Evolutionary conservation across 1,140 invertebrate genomes (phyloP), one percentile per base, ranked within the genome.

Genomic region (Platorchestia sp.): DNA sequence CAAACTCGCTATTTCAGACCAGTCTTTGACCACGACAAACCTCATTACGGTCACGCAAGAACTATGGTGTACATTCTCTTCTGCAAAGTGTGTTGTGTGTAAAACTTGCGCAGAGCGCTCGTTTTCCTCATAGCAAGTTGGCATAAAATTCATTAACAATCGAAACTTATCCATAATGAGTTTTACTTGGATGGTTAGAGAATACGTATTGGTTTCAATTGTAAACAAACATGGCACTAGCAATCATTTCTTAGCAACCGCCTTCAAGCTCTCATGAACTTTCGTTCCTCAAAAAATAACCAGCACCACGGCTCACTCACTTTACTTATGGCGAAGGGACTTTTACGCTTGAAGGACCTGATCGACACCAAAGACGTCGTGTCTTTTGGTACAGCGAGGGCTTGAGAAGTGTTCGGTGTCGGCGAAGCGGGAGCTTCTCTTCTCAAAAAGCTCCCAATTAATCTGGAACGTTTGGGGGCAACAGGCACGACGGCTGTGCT

Each of bases 311-410:
- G 5, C 5, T 93, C 91, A 93, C 91, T 93, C 91, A 93, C 91
- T 93, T 93, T 93, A 47, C 91, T 93, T 6, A 93, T 93, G 91
- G 91, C 44, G 91, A 93, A 93, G 44, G 91, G 43, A 42, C 44
- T 93, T 40, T 44, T 44, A n/a, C 91, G 43, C 45, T 44, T 93
- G 45, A 93, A 93, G 91, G 43, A 45, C 36, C 91, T 44, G 44
- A 93, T 19, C n/a, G 91, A 93, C 91, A 44, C 91, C 43, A 93
- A 40, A 42, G 91, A 93, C 3, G 45, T 47, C 5, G 43, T 36
- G 45, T 93, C 91, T 47, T 93, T 93, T 0, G 87, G 41, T 16
- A 41, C 41, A 10, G 43, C 87, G 41, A 89, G 41, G 0, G 45
- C 41, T 14, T 5, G 1, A 10, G 43, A 10, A 6, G 45, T n/a